These are phyloP conservation scores for Scolopax bukidnonensis DNA, from an alignment of 2,797 vertebrate species.

Conservation along the genomic window DNA sequence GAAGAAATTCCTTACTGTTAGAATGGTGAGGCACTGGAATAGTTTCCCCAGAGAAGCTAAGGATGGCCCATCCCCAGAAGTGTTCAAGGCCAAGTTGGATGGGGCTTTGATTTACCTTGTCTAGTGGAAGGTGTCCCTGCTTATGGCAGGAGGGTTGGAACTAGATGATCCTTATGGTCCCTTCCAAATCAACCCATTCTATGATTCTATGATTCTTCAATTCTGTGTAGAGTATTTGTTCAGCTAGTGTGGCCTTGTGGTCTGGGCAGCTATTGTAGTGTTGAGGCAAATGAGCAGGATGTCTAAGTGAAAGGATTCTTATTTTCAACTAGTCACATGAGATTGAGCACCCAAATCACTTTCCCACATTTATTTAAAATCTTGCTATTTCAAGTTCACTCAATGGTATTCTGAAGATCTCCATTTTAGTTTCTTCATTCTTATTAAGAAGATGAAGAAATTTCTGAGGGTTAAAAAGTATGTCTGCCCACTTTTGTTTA, in stretches of 20 bases:
- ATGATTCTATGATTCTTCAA: neutral
- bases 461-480: neutral
- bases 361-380: neutral
- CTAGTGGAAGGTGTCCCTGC: neutral
- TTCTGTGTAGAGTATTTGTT: neutral
- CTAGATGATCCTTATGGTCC: neutral
- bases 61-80: neutral
- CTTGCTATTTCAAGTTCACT: neutral
- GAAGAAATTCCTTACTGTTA: neutral
- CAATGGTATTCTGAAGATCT: neutral
- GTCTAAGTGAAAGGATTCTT: neutral
- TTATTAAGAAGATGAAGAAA: neutral
- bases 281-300: neutral
- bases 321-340: neutral
- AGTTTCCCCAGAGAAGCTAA: neutral
- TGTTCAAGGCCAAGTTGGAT: neutral
- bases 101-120: neutral
- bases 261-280: neutral
- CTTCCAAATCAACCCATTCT: neutral
- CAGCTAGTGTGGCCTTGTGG: neutral
- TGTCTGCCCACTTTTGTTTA: neutral
- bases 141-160: neutral
- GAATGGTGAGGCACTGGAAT: neutral
- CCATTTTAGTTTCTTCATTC: neutral
- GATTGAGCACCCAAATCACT: neutral